These are phyloP conservation scores for Protonibea diacanthus DNA, from an alignment of 2,797 vertebrate species.

Conservation along the genomic window DNA sequence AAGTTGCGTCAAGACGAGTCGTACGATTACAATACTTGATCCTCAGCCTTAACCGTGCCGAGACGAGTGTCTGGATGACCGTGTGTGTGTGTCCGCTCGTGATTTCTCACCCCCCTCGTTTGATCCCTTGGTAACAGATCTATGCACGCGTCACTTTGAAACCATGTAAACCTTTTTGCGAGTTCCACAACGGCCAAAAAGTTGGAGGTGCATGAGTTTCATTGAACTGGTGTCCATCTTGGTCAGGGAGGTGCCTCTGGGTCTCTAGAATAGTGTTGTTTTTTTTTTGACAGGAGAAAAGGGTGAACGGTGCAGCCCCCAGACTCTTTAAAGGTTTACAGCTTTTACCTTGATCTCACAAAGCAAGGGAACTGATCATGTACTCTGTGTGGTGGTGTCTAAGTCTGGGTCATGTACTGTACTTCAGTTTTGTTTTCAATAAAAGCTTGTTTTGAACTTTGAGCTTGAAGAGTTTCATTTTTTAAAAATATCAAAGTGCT, in stretches of 20 bases:
- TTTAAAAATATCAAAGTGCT: too few relatives aligned
- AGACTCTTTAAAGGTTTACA: conserved; percentile 51
- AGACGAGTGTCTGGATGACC: conserved; percentile 37
- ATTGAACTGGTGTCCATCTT: conserved; percentile 31
- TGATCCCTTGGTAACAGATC: conserved; percentile 57
- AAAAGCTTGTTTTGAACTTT: conserved; percentile 72
- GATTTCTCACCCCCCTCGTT: conserved; percentile 18
- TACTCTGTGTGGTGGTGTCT: conserved; percentile 57
- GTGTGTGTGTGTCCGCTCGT: conserved; percentile 4
- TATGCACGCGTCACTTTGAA: conserved; percentile 77
- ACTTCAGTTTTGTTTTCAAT: conserved; percentile 68
- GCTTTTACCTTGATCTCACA: conserved; percentile 48
- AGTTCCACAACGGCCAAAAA: conserved; percentile 52
- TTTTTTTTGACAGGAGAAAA: conserved; percentile 33
- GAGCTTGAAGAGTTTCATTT: neutral
- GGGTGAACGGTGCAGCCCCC: conserved; percentile 9
- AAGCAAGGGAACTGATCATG: conserved; percentile 44
- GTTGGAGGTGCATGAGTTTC: conserved; percentile 45
- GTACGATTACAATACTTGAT: conserved; percentile 32
- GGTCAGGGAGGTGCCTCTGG: conserved; percentile 29
- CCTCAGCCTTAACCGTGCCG: conserved; percentile 66
- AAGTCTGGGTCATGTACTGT: conserved; percentile 68
- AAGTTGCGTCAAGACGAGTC: neutral
- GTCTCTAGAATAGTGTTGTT: conserved; percentile 13
- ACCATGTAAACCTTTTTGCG: conserved; percentile 45